Conservation (phyloP, 2,797 vertebrate genomes). For the Poecilia gillii region DNA sequence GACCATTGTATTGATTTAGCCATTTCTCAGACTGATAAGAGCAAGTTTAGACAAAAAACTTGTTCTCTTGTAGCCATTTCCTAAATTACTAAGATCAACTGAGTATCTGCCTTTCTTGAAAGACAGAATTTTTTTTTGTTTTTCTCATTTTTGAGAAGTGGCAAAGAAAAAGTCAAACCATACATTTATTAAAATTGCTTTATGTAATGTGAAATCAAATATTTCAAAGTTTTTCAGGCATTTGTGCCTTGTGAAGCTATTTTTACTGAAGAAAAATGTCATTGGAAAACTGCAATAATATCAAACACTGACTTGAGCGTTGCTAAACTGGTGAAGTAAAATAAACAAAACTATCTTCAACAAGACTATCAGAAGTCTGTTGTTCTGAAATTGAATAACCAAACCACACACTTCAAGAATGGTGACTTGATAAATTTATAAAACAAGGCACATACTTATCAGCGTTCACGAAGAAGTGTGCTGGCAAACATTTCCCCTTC, state of each 20-base stretch:
- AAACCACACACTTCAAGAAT: conserved; percentile 24
- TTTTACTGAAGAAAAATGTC: too few relatives aligned
- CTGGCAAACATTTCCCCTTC: conserved; percentile 45
- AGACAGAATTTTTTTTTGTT: neutral
- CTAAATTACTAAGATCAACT: neutral
- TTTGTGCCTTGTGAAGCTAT: neutral
- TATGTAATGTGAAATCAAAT: neutral
- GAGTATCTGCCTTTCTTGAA: neutral
- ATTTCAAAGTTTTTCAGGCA: neutral
- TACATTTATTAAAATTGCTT: neutral
- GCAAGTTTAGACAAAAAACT: neutral
- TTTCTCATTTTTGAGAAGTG: neutral
- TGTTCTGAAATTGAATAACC: conserved; percentile 16
- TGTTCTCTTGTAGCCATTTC: neutral
- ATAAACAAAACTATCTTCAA: conserved; percentile 32
- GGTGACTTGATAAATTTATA: conserved; percentile 43
- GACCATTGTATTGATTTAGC: neutral
- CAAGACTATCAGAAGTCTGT: neutral
- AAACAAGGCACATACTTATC: conserved; percentile 44
- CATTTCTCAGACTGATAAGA: neutral
- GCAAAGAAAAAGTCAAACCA: neutral
- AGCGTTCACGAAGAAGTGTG: conserved; percentile 16
- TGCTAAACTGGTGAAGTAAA: conserved; percentile 20
- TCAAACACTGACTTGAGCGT: conserved; percentile 5
- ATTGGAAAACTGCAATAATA: neutral